Evolutionary conservation across 2,888 invertebrate genomes (phyloP).

Genomic region (Pegoplata infirma): DNA sequence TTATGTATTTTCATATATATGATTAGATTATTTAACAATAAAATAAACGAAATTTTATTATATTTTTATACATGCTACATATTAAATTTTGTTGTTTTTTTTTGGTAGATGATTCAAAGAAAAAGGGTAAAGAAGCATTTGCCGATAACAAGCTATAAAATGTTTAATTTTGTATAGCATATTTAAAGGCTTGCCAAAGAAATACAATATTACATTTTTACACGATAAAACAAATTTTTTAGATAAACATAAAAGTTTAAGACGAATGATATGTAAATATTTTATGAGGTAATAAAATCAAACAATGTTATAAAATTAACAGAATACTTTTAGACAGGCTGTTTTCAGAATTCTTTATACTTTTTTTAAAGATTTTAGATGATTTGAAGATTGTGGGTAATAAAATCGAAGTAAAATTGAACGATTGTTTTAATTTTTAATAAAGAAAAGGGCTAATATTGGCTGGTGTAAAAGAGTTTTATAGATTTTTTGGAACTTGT

Average conservation of each 20-base stretch:
- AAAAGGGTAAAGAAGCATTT: constrained; percentile 16
- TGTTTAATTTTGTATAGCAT: constrained; percentile 32
- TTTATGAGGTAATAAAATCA: constrained; percentile 38
- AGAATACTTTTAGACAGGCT: too few relatives aligned
- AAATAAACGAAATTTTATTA: constrained; percentile 50
- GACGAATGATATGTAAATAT: constrained; percentile 17
- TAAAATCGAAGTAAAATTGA: too few relatives aligned
- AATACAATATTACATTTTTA: constrained; percentile 1
- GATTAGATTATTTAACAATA: constrained; percentile 45
- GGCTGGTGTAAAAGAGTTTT: too few relatives aligned
- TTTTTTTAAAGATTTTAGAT: too few relatives aligned
- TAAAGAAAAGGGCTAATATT: too few relatives aligned
- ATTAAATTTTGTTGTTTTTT: background rate
- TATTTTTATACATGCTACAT: constrained; percentile 6
- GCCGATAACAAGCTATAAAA: constrained; percentile 35
- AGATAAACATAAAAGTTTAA: background rate
- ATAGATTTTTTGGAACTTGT: too few relatives aligned
- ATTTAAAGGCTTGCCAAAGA: constrained; percentile 5
- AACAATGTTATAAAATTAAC: background rate
- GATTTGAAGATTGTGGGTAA: too few relatives aligned
- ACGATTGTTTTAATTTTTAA: too few relatives aligned
- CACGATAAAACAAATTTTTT: constrained; percentile 1
- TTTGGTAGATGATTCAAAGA: too few relatives aligned
- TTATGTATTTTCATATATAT: background rate
- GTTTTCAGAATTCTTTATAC: too few relatives aligned